These are phyloP conservation scores for Gymnoscopelus microlampas DNA, from an alignment of 2,797 vertebrate genomes.

Conservation along the genomic window DNA sequence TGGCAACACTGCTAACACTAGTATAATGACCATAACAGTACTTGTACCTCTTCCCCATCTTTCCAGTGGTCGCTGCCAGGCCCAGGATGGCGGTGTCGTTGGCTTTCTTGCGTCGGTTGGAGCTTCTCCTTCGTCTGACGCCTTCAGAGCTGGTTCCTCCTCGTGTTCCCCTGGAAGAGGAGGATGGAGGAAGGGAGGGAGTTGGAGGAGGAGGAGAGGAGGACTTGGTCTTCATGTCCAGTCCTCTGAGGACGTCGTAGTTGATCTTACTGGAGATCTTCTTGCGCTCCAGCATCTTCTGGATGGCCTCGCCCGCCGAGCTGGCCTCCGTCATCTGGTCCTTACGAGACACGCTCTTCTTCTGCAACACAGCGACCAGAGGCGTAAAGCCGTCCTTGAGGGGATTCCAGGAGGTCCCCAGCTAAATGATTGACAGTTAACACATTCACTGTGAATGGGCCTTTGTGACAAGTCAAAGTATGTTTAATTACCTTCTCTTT, in stretches of 20 bases:
- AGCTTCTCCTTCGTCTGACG: constrained; percentile 70
- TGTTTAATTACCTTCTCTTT: neutral
- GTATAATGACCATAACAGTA: neutral
- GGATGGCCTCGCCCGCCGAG: constrained; percentile 93
- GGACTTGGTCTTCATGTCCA: constrained; percentile 83
- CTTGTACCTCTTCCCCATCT: constrained; percentile 89
- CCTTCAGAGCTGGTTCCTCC: no score
- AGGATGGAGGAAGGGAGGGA: constrained; percentile 57
- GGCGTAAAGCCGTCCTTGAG: no score
- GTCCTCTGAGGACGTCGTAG: constrained; percentile 93
- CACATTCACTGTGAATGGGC: neutral
- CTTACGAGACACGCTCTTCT: constrained; percentile 72
- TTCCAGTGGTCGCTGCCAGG: constrained; percentile 75
- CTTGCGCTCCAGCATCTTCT: constrained; percentile 98
- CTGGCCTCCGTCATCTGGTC: constrained; percentile 89
- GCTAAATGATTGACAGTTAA: no score
- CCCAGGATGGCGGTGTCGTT: constrained; percentile 72
- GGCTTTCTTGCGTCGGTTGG: constrained; percentile 82
- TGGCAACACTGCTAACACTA: no score
- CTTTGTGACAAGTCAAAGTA: neutral
- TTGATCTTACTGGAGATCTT: constrained; percentile 98
- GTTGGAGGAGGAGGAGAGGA: constrained; percentile 55
- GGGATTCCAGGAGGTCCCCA: no score
- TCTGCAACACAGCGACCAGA: constrained; percentile 77
- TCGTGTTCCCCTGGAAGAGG: no score